Evolutionary conservation across 2,797 vertebrate species (phyloP), one percentile per base, ranked within the genome.

Genomic region (Pangasius sanitwongsei): DNA sequence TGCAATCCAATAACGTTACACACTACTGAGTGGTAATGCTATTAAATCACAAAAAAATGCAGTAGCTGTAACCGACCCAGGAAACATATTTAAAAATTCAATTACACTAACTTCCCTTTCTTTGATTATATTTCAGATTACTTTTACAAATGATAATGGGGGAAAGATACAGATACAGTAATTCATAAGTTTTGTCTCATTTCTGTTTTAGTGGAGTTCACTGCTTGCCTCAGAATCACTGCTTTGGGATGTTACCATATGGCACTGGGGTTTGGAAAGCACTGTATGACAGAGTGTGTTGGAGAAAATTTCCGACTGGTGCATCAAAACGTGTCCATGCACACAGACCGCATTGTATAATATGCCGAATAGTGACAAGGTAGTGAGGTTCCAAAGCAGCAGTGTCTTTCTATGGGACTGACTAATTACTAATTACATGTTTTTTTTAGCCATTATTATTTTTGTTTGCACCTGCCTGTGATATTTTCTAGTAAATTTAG

Each of bases 241-340:
- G 87, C 70, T 88, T 41, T 61, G 87, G 87, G 81, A 88, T 55
- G 65, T 69, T 70, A 34, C 83, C 83, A 85, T 85, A 85, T 85
- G 83, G 83, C 4, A 53, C 44, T 31, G 83, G 41, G 83, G 44
- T 67, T 82, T 82, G 18, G 83, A 85, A 85, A 85, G 65, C 81
- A 7, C 44, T 61, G 65, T 59, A 44, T 80, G 63, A 65, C 65
- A 44, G 63, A 87, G 67, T 87, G 65, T 83, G 87, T 48, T 87
- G 87, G 78, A 87, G 67, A 87, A 72, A 55, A 48, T 74, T 34
- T 72, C 50, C 53, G 5, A 41, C 87, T 82, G 83, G 61, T 83
- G 57, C 63, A 48, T 84, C 83, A 50, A 31, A 84, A 12, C 67
- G 61, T 44, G 61, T 31, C 82, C 25, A 44, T 84, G 41, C 41